Evolutionary conservation across 53 echinoderm and acorn worm genomes (phyloP).

Genomic region (Zoroaster sp.): DNA sequence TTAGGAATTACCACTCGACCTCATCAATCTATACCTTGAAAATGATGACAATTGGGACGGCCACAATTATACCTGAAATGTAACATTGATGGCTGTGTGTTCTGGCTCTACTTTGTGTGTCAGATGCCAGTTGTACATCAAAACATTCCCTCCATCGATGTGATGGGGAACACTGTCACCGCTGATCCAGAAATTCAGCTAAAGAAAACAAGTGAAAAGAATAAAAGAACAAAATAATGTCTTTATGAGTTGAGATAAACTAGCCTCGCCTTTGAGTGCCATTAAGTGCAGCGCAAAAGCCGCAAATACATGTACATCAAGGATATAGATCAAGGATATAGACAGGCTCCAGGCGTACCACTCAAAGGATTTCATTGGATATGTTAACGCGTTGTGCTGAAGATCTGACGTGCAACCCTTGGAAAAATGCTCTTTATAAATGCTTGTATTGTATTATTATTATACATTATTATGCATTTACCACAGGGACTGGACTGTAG

Average conservation of each 20-base stretch:
- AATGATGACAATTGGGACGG: too few species aligned
- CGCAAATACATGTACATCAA: neutral
- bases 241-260: neutral
- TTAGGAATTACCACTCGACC: too few species aligned
- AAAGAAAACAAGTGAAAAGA: too few species aligned
- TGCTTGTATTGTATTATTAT: neutral
- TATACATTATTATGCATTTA: neutral
- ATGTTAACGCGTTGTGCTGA: too few species aligned
- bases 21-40: too few species aligned
- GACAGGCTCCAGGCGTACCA: too few species aligned
- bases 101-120: conserved; percentile 58
- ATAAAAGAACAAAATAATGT: too few species aligned
- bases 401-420: too few species aligned
- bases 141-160: conserved; percentile 63
- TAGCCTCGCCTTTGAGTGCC: neutral
- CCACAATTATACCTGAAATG: conserved; percentile 76
- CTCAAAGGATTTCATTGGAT: too few species aligned
- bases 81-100: conserved; percentile 64
- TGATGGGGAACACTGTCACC: conserved; percentile 41
- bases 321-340: too few species aligned
- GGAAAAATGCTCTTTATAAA: too few species aligned
- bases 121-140: conserved; percentile 55
- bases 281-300: neutral
- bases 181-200: conserved; percentile 49
- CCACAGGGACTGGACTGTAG: neutral